Evolutionary conservation across 2,888 invertebrate species (phyloP).

Genomic region (Leucania comma): DNA sequence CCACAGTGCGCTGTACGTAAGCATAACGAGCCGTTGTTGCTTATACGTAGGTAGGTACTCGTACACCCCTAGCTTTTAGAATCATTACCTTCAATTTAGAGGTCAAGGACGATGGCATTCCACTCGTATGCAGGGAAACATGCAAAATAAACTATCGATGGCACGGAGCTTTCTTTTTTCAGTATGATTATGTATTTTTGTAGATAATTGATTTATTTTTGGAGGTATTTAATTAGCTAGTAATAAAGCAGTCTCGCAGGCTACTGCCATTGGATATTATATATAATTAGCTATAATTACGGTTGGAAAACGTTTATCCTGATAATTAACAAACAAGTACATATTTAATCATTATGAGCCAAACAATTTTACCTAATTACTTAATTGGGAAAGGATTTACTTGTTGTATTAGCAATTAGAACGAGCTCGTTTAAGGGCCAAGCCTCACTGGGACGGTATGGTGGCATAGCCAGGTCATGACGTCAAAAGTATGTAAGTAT

Average conservation of each 20-base stretch:
- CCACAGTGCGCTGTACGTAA: conserved; percentile 6
- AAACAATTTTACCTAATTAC: not conserved
- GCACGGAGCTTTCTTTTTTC: conserved; percentile 37
- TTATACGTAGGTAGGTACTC: conserved; percentile 4
- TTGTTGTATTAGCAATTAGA: too few species aligned
- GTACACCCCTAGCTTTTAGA: conserved; percentile 3
- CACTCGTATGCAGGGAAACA: conserved; percentile 18
- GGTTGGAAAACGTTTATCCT: not conserved
- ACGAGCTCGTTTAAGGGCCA: too few species aligned
- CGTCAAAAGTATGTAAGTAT: too few species aligned
- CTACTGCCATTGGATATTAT: too few species aligned
- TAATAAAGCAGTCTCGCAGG: conserved; percentile 6
- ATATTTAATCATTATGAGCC: not conserved
- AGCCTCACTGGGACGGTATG: too few species aligned
- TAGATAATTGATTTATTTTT: conserved; percentile 32
- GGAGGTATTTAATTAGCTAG: conserved; percentile 25
- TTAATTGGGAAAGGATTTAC: not conserved
- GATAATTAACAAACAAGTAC: not conserved
- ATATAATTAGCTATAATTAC: too few species aligned
- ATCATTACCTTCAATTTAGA: conserved; percentile 13
- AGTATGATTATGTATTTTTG: conserved; percentile 29
- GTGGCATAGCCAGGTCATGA: too few species aligned
- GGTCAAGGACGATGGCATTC: conserved; percentile 29
- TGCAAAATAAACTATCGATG: conserved; percentile 16
- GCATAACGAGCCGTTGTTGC: not conserved